Evolutionary conservation across 2,888 invertebrate species (phyloP).

Genomic region (Aelia acuminata): DNA sequence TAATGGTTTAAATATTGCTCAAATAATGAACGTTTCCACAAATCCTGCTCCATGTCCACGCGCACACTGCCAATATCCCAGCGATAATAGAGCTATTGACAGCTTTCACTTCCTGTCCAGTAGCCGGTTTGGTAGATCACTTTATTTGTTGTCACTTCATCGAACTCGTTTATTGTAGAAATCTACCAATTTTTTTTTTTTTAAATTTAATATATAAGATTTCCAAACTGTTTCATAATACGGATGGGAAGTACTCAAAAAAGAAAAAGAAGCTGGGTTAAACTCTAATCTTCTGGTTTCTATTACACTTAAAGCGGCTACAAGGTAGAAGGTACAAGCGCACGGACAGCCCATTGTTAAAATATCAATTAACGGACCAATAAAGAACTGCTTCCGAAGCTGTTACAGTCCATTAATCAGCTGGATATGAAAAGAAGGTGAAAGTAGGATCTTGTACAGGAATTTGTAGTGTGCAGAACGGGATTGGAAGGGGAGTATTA

Average conservation of each 20-base stretch:
- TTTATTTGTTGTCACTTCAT: not conserved
- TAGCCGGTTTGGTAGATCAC: not conserved
- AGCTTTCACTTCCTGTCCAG: conserved; percentile 8
- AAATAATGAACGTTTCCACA: no score
- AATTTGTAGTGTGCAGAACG: not conserved
- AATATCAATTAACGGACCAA: not conserved
- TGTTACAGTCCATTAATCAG: not conserved
- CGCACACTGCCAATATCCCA: not conserved
- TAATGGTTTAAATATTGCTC: no score
- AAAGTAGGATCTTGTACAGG: not conserved
- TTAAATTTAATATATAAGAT: no score
- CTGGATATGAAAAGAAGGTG: conserved; percentile 1
- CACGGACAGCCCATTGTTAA: not conserved
- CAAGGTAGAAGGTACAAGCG: no score
- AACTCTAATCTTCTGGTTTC: not conserved
- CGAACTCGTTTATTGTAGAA: not conserved
- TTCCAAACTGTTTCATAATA: not conserved
- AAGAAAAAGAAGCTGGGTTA: not conserved
- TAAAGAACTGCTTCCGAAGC: not conserved
- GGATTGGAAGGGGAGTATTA: no score
- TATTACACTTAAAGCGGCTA: not conserved
- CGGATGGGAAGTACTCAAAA: not conserved
- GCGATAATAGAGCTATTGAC: not conserved
- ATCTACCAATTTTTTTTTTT: not conserved
- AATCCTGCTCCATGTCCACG: not conserved